Percentiles rank a stretch among this genome's conserved stretches.
These are phyloP conservation scores for Rousettus leschenaultii DNA, from an alignment of 2,113 vertebrate genomes.

Conservation along the genomic window DNA sequence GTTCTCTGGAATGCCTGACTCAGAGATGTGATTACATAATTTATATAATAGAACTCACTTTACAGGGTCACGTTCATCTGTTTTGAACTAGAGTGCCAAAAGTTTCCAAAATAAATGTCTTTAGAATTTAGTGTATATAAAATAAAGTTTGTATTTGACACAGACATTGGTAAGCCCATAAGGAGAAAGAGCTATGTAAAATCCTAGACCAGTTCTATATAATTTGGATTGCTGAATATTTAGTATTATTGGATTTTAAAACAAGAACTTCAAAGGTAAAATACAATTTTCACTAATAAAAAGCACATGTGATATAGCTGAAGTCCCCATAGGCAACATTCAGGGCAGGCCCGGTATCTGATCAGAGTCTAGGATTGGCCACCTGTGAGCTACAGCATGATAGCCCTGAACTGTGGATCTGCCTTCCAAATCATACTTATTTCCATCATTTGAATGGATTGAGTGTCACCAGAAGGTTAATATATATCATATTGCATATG, in stretches of 20 bases:
- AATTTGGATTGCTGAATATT: constrained; percentile 61
- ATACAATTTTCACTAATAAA: constrained; percentile 59
- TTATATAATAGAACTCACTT: constrained; percentile 19
- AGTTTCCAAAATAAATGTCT: constrained; percentile 58
- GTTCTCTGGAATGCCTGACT: constrained; percentile 32
- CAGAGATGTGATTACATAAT: constrained; percentile 39
- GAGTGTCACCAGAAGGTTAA: background rate
- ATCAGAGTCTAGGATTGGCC: background rate
- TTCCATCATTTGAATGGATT: background rate
- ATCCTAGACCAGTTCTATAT: constrained; percentile 34
- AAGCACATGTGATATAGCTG: constrained; percentile 55
- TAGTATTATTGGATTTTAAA: constrained; percentile 69
- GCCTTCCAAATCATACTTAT: background rate
- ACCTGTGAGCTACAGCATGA: background rate
- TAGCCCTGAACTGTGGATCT: background rate
- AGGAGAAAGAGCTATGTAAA: constrained; percentile 47
- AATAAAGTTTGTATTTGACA: constrained; percentile 61
- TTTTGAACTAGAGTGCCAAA: constrained; percentile 44
- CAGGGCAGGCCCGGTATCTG: background rate
- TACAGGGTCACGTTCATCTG: constrained; percentile 36
- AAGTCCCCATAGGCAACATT: constrained; percentile 22
- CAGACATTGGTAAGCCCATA: constrained; percentile 42
- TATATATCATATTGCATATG: background rate
- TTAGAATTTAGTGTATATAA: constrained; percentile 47
- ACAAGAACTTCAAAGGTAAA: constrained; percentile 72